Evolutionary conservation across 2,888 invertebrate genomes (phyloP).

Genomic region (Zaprionus bogoriensis): DNA sequence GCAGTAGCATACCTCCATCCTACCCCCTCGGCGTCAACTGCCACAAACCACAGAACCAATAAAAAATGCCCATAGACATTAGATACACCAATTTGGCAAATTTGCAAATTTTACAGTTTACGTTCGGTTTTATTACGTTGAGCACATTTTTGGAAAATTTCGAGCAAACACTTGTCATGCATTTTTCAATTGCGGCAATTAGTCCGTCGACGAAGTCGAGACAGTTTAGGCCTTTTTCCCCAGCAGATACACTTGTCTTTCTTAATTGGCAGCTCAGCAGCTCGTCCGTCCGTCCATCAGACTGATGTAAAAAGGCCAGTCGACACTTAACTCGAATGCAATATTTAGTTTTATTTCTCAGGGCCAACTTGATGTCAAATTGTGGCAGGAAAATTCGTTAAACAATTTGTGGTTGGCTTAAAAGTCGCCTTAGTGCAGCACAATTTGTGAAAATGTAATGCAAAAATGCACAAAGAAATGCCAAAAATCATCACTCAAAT

Average conservation of each 20-base stretch:
- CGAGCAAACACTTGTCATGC: constrained; percentile 56
- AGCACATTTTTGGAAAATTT: constrained; percentile 51
- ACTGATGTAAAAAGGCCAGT: constrained; percentile 25
- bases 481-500: neutral
- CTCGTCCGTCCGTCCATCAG: neutral
- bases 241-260: constrained; percentile 37
- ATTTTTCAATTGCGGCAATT: constrained; percentile 71
- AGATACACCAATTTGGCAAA: constrained; percentile 37
- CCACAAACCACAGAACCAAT: constrained; percentile 66
- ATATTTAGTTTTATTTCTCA: constrained; percentile 1
- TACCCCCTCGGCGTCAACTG: neutral
- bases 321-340: constrained; percentile 11
- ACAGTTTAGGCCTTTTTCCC: constrained; percentile 4
- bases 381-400: constrained; percentile 34
- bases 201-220: constrained; percentile 1
- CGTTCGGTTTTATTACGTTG: constrained; percentile 62
- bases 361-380: constrained; percentile 17
- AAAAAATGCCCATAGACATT: constrained; percentile 58
- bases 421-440: constrained; percentile 39
- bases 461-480: constrained; percentile 7
- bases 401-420: constrained; percentile 59
- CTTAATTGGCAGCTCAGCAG: constrained; percentile 56
- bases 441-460: constrained; percentile 13
- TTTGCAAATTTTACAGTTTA: constrained; percentile 28
- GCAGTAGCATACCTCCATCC: constrained; percentile 5